phyloP scores from a whole-genome alignment of 1,140 invertebrate species.

The Heliconius congener region DNA sequence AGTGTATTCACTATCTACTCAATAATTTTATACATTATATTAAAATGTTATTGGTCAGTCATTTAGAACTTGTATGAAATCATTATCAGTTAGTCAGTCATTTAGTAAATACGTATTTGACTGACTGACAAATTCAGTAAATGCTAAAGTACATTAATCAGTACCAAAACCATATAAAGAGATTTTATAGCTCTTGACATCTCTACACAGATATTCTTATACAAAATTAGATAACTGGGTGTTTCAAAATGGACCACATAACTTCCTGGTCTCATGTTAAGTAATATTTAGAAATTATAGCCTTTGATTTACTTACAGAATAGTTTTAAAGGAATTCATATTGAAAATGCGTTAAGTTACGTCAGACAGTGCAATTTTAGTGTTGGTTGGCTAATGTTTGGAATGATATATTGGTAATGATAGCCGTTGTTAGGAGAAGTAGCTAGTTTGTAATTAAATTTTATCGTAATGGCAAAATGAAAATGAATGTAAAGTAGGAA shows the following conservation, averaged over 20 bases:
- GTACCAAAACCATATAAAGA: neutral
- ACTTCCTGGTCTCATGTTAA: slow-evolving; percentile 33
- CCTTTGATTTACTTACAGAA: slow-evolving; percentile 22
- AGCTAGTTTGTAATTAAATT: neutral
- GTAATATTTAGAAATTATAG: slow-evolving; percentile 37
- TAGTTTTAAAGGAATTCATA: slow-evolving; percentile 9
- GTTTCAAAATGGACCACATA: slow-evolving; percentile 33
- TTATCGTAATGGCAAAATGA: neutral
- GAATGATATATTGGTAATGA: neutral
- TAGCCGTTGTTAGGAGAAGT: neutral
- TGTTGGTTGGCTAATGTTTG: neutral
- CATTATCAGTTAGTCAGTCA: too few species aligned
- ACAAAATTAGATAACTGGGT: slow-evolving; percentile 31
- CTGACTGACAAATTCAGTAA: too few species aligned
- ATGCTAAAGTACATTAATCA: neutral
- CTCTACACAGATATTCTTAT: slow-evolving; percentile 12
- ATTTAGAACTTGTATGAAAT: too few species aligned
- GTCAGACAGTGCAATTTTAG: slow-evolving; percentile 15
- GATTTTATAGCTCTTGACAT: neutral
- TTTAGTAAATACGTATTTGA: too few species aligned
- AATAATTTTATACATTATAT: too few species aligned
- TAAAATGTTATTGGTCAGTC: too few species aligned
- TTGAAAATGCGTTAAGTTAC: slow-evolving; percentile 26
- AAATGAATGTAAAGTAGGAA: neutral
- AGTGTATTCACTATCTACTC: too few species aligned